Conservation (phyloP, 2,113 vertebrate species). For the Xyliphius kryptos region DNA sequence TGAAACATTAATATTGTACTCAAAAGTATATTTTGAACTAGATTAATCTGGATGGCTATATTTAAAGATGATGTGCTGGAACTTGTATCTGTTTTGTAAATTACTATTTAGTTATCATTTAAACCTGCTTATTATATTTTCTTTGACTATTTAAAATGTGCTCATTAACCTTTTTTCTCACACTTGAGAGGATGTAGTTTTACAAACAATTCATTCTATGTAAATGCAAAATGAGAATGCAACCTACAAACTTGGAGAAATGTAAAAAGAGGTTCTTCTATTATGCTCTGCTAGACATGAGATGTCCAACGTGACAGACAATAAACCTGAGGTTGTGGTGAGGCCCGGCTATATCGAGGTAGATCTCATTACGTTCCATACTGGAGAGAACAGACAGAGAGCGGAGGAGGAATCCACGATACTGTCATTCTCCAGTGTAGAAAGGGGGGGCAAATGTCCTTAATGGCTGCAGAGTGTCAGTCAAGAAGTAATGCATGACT, state of each 20-base stretch:
- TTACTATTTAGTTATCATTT: too few relatives aligned
- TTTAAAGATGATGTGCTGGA: too few relatives aligned
- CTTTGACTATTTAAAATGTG: too few relatives aligned
- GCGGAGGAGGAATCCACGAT: conserved; percentile 49
- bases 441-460: conserved; percentile 53
- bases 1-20: too few relatives aligned
- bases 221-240: too few relatives aligned
- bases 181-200: too few relatives aligned
- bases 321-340: conserved; percentile 18
- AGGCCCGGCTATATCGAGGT: background rate
- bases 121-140: too few relatives aligned
- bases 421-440: conserved; percentile 52
- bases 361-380: conserved; percentile 27
- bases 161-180: too few relatives aligned
- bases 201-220: too few relatives aligned
- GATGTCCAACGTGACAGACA: background rate
- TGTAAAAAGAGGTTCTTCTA: background rate
- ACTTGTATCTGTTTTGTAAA: too few relatives aligned
- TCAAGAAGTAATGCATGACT: conserved; percentile 59
- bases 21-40: too few relatives aligned
- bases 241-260: background rate
- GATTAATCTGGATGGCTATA: too few relatives aligned
- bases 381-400: conserved; percentile 42
- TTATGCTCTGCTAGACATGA: conserved; percentile 1
- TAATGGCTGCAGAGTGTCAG: conserved; percentile 54